phyloP scores from a whole-genome alignment of 2,888 invertebrate species.

The Sylvicola fuscatus region DNA sequence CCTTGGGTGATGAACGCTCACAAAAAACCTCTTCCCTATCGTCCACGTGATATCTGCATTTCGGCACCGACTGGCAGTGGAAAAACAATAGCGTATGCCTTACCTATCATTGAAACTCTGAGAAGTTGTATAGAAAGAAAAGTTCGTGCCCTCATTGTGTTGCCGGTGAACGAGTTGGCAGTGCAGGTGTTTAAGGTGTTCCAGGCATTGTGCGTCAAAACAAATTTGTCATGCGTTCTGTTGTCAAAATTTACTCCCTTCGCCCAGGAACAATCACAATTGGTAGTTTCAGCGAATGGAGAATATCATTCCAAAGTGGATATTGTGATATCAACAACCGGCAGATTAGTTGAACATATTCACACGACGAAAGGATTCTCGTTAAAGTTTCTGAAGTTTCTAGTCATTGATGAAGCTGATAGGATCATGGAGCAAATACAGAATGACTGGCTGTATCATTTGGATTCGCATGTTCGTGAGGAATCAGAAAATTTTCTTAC shows the following conservation, averaged over 20 bases:
- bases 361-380: conserved; percentile 62
- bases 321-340: conserved; percentile 83
- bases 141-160: conserved; percentile 67
- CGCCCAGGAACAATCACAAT: conserved; percentile 41
- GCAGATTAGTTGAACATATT: conserved; percentile 80
- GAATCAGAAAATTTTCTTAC: conserved; percentile 24
- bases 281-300: conserved; percentile 30
- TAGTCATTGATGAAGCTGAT: conserved; percentile 96
- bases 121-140: conserved; percentile 38
- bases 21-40: conserved; percentile 34
- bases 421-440: conserved; percentile 80
- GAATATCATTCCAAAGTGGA: conserved; percentile 34
- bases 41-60: conserved; percentile 82
- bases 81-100: conserved; percentile 83
- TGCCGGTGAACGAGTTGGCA: conserved; percentile 86
- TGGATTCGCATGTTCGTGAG: conserved; percentile 42
- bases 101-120: conserved; percentile 68
- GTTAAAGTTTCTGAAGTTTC: conserved; percentile 46
- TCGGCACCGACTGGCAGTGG: conserved; percentile 97
- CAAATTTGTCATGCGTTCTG: conserved; percentile 46
- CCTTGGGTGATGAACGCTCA: conserved; percentile 51
- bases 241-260: conserved; percentile 47
- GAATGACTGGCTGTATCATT: conserved; percentile 73
- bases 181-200: conserved; percentile 74
- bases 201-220: conserved; percentile 41